Percentiles rank a stretch among this genome's conserved stretches.
Conservation (phyloP, 2,797 vertebrate genomes). For the Hypotaenidia philippensis region DNA sequence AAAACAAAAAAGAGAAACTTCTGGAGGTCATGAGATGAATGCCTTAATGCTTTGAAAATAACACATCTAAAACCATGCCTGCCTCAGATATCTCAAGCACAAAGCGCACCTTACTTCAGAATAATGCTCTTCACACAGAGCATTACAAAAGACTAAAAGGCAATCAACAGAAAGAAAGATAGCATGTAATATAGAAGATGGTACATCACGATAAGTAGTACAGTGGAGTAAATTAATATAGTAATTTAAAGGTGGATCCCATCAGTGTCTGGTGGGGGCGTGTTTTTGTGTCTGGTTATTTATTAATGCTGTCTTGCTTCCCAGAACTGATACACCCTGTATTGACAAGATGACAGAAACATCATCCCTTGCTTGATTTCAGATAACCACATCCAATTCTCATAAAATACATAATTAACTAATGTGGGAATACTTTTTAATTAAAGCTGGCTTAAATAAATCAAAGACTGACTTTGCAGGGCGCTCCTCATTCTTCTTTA, state of each 20-base stretch:
- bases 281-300: background rate
- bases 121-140: background rate
- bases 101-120: background rate
- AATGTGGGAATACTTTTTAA: background rate
- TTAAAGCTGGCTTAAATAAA: conserved; percentile 27
- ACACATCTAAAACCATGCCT: background rate
- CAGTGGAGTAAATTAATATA: background rate
- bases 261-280: background rate
- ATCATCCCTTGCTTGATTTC: background rate
- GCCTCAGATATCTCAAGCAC: background rate
- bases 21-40: background rate
- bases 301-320: background rate
- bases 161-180: background rate
- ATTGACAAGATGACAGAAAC: background rate
- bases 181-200: background rate
- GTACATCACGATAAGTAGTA: background rate
- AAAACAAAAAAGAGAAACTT: background rate
- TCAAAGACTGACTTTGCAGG: background rate
- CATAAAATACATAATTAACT: conserved; percentile 25
- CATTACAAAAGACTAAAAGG: background rate
- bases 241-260: conserved; percentile 15
- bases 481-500: background rate
- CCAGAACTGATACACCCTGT: background rate
- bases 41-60: background rate
- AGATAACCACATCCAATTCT: conserved; percentile 8